Conservation (phyloP, 2,113 vertebrate genomes). For the Antechinus flavipes region DNA sequence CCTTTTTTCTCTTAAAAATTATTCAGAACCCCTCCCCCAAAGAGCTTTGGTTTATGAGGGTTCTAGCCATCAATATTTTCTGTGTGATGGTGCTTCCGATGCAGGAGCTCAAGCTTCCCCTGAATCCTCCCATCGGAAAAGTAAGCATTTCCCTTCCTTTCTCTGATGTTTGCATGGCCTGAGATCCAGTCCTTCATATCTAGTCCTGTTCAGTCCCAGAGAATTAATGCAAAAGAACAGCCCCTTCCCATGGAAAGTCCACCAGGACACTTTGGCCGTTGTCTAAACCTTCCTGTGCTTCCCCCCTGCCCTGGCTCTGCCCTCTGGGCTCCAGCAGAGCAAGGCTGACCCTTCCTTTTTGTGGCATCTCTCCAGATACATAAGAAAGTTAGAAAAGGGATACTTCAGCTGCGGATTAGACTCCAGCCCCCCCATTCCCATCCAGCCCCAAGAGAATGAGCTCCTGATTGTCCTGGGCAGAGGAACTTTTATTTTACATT, state of each 20-base stretch:
- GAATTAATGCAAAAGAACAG: neutral
- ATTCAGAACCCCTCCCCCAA: neutral
- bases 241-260: neutral
- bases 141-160: neutral
- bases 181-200: neutral
- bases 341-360: neutral
- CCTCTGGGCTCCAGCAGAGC: neutral
- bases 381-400: neutral
- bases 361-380: neutral
- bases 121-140: neutral
- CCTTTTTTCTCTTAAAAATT: neutral
- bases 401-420: neutral
- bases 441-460: neutral
- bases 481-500: conserved; percentile 46
- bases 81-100: neutral
- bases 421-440: neutral
- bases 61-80: neutral
- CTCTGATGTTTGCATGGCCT: neutral
- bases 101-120: neutral
- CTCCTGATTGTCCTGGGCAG: conserved; percentile 49
- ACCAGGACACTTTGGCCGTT: neutral
- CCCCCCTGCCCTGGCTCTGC: neutral
- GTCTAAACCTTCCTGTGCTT: neutral
- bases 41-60: neutral
- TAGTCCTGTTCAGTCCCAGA: neutral